phyloP scores from a whole-genome alignment of 2,888 invertebrate species.

The Lasius fuliginosus region DNA sequence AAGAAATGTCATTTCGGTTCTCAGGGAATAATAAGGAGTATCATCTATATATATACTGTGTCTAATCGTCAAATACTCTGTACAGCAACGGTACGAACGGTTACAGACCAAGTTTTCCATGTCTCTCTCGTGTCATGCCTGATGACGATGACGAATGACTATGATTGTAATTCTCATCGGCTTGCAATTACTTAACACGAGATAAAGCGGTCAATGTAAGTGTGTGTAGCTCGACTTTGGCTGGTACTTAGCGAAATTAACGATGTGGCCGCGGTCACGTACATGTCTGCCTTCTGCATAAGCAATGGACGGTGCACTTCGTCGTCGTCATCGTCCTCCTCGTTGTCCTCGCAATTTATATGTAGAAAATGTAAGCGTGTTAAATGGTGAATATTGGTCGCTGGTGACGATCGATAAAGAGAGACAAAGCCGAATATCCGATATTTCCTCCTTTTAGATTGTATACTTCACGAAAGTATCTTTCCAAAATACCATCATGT shows the following conservation, averaged over 20 bases:
- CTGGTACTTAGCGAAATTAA: conserved; percentile 63
- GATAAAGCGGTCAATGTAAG: conserved; percentile 68
- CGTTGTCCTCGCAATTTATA: conserved; percentile 29
- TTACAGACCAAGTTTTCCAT: conserved; percentile 6
- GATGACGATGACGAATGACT: conserved; percentile 71
- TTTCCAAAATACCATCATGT: background rate
- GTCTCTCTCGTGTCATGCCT: conserved; percentile 57
- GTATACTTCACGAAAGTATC: background rate
- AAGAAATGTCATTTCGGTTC: conserved; percentile 38
- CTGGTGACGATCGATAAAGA: conserved; percentile 25
- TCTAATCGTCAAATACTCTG: background rate
- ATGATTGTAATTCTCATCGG: conserved; percentile 70
- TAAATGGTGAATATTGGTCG: conserved; percentile 29
- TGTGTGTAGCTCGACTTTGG: conserved; percentile 29
- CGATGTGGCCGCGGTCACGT: conserved; percentile 45
- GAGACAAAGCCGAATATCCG: background rate
- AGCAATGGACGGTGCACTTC: conserved; percentile 38
- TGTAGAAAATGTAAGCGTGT: conserved; percentile 11
- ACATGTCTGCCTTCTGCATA: conserved; percentile 44
- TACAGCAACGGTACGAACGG: background rate
- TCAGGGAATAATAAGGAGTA: background rate
- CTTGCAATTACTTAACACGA: conserved; percentile 71
- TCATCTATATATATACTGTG: background rate
- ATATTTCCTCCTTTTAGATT: background rate
- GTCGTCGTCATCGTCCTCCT: conserved; percentile 28